These are phyloP conservation scores for Elysia chlorotica DNA, from an alignment of 1,140 invertebrate genomes.

Conservation along the genomic window DNA sequence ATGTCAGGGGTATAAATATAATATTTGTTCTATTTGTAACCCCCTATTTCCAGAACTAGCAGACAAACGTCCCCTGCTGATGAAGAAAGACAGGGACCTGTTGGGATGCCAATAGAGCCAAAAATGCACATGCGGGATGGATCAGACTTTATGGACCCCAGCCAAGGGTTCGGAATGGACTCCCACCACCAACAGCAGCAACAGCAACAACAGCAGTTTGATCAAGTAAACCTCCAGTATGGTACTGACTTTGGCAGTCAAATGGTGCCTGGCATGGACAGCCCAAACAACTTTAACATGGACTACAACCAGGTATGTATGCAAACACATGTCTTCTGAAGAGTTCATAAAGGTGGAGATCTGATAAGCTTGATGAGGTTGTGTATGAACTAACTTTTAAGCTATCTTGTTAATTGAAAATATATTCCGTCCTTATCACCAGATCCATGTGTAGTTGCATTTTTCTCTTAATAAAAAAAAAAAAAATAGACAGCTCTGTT, in stretches of 20 bases:
- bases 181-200: slow-evolving; percentile 8
- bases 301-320: slow-evolving; percentile 59
- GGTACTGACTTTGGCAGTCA: slow-evolving; percentile 61
- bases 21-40: no score
- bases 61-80: slow-evolving; percentile 20
- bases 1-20: no score
- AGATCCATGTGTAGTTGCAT: no score
- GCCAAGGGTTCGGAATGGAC: slow-evolving; percentile 10
- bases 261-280: slow-evolving; percentile 61
- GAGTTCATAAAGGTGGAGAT: no score
- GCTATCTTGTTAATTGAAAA: no score
- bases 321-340: no score
- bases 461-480: no score
- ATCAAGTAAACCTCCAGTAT: slow-evolving; percentile 47
- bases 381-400: no score
- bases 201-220: slow-evolving; percentile 29
- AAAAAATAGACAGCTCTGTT: no score
- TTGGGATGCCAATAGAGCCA: slow-evolving; percentile 16
- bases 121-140: slow-evolving; percentile 14
- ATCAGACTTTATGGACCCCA: slow-evolving; percentile 8
- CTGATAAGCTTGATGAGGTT: no score
- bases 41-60: slow-evolving; percentile 19
- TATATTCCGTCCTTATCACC: no score
- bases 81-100: slow-evolving; percentile 18
- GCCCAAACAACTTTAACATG: slow-evolving; percentile 60